These are phyloP conservation scores for Hiodon tergisus DNA, from an alignment of 2,113 vertebrate genomes.

Conservation along the genomic window DNA sequence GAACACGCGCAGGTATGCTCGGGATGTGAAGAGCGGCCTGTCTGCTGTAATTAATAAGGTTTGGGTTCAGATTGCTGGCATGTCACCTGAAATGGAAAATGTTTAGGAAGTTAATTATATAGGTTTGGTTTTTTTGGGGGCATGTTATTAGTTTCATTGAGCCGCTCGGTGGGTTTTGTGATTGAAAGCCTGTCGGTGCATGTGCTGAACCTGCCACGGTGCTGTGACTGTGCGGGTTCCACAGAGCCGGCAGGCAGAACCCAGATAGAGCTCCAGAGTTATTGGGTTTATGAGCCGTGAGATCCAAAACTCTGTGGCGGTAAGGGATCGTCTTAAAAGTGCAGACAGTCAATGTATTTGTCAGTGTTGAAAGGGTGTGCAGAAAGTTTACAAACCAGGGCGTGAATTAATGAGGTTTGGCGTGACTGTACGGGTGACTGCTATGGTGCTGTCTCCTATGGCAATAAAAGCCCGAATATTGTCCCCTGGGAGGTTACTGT, in stretches of 20 bases:
- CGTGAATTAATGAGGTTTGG: too few species aligned
- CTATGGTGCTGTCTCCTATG: too few species aligned
- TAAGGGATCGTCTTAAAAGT: neutral
- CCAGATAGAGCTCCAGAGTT: neutral
- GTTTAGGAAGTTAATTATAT: neutral
- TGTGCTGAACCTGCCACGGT: too few species aligned
- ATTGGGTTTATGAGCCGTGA: neutral
- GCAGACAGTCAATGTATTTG: neutral
- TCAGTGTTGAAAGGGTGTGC: too few species aligned
- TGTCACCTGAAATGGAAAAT: neutral
- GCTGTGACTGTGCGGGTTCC: neutral
- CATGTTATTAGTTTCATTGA: neutral
- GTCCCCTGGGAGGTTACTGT: too few species aligned
- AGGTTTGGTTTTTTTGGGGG: neutral
- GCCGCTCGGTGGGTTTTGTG: neutral
- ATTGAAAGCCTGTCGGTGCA: neutral
- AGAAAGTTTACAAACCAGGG: too few species aligned
- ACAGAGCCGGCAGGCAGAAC: too few species aligned
- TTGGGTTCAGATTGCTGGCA: neutral
- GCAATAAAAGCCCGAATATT: too few species aligned
- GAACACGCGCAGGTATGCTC: neutral
- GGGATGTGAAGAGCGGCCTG: conserved; percentile 3
- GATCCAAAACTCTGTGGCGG: too few species aligned
- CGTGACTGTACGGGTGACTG: too few species aligned
- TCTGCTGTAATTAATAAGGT: conserved; percentile 17